Evolutionary conservation across 2,888 invertebrate genomes (phyloP).

Genomic region (Leptothorax acervorum): DNA sequence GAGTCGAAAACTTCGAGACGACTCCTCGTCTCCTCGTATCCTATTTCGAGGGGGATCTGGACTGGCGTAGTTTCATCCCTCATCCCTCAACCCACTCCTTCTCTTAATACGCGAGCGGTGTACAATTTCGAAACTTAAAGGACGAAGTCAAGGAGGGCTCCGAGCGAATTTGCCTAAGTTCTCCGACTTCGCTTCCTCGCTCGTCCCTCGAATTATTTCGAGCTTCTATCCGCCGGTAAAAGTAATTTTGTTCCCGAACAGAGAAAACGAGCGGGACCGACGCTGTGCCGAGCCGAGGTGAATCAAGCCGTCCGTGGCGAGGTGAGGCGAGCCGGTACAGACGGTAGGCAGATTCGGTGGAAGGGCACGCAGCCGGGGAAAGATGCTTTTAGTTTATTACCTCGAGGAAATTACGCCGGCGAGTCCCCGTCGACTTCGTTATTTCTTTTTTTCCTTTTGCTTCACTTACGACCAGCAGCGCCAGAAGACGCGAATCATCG

Average conservation of each 20-base stretch:
- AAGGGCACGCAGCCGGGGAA: conserved; percentile 59
- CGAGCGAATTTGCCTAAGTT: conserved; percentile 56
- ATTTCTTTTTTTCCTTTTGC: conserved; percentile 28
- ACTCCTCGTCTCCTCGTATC: conserved; percentile 37
- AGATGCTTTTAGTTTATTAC: conserved; percentile 79
- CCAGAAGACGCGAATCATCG: conserved; percentile 27
- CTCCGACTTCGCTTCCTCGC: conserved; percentile 61
- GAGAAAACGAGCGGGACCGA: conserved; percentile 36
- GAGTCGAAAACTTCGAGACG: conserved; percentile 47
- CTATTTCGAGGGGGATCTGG: conserved; percentile 40
- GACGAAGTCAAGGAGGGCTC: conserved; percentile 56
- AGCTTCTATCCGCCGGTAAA: conserved; percentile 70
- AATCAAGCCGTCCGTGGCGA: conserved; percentile 15
- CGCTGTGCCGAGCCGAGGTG: background rate
- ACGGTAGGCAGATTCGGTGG: conserved; percentile 59
- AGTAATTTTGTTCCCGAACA: conserved; percentile 74
- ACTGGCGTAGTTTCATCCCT: conserved; percentile 34
- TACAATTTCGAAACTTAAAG: conserved; percentile 59
- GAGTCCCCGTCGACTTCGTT: conserved; percentile 44
- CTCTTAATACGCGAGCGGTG: conserved; percentile 50
- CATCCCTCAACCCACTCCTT: background rate
- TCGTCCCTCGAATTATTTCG: conserved; percentile 68
- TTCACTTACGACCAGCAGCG: background rate
- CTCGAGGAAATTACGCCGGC: conserved; percentile 75
- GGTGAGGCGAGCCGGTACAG: conserved; percentile 48